Base-by-base conservation (phyloP, 2,888 invertebrate species). In the Lycophotia porphyrea region DNA sequence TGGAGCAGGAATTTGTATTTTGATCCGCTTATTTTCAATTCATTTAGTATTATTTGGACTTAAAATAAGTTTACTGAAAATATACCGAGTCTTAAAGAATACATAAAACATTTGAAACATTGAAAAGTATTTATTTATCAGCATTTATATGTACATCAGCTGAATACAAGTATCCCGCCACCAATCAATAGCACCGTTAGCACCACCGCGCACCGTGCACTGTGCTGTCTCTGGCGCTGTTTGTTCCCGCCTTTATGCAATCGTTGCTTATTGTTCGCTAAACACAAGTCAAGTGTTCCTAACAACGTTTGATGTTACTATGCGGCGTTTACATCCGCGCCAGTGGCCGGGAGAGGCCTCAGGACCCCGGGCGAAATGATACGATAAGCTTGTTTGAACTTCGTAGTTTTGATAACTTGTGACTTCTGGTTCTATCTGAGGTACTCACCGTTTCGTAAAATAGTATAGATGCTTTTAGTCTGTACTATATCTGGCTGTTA, bases 231-330 rank as follows among this genome's bases (percentile, higher is more conserved):
- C 49, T 52, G 39, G 44, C 39, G 80, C 55, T 72, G 65, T 76
- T 72, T 69, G 71, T 47, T 65, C 55, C 58, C 44, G 60, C 64
- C 83, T 74, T 83, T 80, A 76, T 52, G 73, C 84, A 83, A 83
- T 80, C 72, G 58, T 70, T 13, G 36, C 47, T 74, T 73, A 76
- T 73, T 74, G 75, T 84, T 55, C 68, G 49, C n/a, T 75, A 44
- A 65, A 63, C 60, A 72, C 61, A 36, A 52, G 42, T 58, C 55
- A 64, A 79, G 34, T 58, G 80, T 63, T 49, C 36, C 39, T 31
- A 39, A 66, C 52, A 55, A 36, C 52, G 31, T 61, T 36, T 52
- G 44, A 78, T 61, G 66, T 65, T n/a, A 27, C 34, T 31, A 31
- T 31, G 31, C 47, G 31, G 52, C 36, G 52, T 64, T 34, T 39